phyloP scores from a whole-genome alignment of 2,113 vertebrate genomes.

The Pandion haliaetus region DNA sequence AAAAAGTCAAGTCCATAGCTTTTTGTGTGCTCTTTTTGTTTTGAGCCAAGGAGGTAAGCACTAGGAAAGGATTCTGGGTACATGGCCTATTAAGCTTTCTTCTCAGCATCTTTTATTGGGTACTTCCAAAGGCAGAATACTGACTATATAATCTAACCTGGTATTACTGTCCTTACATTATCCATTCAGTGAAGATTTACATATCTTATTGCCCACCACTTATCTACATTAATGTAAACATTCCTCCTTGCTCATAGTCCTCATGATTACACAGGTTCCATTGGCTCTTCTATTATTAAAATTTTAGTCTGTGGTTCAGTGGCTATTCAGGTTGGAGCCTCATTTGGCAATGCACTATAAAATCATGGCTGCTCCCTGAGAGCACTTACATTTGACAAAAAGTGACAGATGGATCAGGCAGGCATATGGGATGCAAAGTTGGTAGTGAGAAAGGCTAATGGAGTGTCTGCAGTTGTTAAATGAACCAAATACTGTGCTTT shows the following conservation, averaged over 20 bases:
- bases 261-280: not conserved
- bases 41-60: not conserved
- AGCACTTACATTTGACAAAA: slow-evolving; percentile 12
- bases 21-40: not conserved
- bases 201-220: not conserved
- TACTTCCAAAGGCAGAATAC: not conserved
- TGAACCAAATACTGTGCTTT: slow-evolving; percentile 41
- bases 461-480: slow-evolving; percentile 59
- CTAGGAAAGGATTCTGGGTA: not conserved
- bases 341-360: not conserved
- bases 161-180: not conserved
- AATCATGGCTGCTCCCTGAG: slow-evolving; percentile 4
- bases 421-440: slow-evolving; percentile 32
- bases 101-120: not conserved
- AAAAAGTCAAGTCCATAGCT: not conserved
- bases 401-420: slow-evolving; percentile 36
- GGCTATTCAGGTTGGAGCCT: slow-evolving; percentile 30
- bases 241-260: not conserved
- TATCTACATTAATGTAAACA: not conserved
- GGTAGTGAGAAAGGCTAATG: slow-evolving; percentile 44
- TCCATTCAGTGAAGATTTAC: not conserved
- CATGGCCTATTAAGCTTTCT: not conserved
- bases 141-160: not conserved
- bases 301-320: slow-evolving; percentile 3
- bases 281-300: not conserved